Conservation (phyloP, 2,113 vertebrate species). For the Rhynchomys soricoides region DNA sequence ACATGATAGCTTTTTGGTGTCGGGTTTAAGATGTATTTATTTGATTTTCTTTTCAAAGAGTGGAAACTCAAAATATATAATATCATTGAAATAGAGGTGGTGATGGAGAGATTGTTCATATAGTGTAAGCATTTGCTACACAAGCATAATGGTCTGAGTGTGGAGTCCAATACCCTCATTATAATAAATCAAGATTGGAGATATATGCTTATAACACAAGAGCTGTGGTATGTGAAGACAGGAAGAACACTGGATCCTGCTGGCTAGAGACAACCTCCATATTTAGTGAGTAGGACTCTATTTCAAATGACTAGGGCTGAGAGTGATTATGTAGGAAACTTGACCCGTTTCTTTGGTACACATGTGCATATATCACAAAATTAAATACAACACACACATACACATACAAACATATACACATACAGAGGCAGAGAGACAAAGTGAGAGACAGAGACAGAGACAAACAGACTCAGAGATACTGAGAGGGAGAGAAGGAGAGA, state of each 20-base stretch:
- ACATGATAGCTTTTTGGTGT: neutral
- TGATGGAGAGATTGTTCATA: neutral
- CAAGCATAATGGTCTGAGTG: neutral
- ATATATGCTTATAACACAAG: neutral
- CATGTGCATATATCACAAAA: neutral
- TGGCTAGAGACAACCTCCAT: neutral
- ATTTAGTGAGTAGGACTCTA: neutral
- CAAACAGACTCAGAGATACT: neutral
- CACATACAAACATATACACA: neutral
- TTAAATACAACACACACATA: neutral
- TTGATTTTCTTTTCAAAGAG: neutral
- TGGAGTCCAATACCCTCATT: neutral
- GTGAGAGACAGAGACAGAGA: neutral
- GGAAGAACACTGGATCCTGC: neutral
- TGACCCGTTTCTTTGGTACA: neutral
- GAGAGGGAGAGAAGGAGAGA: too few species aligned
- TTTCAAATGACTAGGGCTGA: neutral
- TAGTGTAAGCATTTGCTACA: neutral
- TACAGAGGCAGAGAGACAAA: neutral
- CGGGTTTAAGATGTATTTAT: neutral
- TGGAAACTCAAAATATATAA: neutral
- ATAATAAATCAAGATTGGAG: neutral
- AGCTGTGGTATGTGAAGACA: neutral
- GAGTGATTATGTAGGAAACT: neutral
- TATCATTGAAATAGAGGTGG: neutral